Evolutionary conservation across 2,113 vertebrate genomes (phyloP).

Genomic region (Rhabdornis inornatus): DNA sequence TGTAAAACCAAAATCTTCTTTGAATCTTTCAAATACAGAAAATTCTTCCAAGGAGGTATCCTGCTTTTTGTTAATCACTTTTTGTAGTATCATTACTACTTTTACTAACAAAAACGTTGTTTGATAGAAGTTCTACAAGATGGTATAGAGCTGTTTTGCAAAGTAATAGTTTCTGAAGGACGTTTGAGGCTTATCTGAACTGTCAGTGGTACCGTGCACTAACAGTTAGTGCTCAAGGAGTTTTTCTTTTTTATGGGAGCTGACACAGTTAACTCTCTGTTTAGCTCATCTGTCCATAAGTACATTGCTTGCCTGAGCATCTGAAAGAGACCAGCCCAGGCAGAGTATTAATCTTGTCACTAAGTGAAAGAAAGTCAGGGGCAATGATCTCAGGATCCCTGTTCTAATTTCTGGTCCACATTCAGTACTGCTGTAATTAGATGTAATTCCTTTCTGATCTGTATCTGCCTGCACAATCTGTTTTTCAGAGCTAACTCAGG

Average conservation of each 20-base stretch:
- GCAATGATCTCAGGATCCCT: neutral
- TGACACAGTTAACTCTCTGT: constrained; percentile 20
- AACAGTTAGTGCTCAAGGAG: neutral
- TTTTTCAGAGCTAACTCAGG: constrained; percentile 1
- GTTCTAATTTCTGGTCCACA: constrained; percentile 17
- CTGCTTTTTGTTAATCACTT: neutral
- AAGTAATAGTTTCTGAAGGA: neutral
- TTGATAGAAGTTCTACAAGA: neutral
- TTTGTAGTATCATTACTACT: neutral
- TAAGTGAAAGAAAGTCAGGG: neutral
- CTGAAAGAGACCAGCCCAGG: neutral
- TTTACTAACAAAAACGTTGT: neutral
- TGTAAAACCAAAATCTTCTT: neutral
- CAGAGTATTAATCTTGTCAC: constrained; percentile 29
- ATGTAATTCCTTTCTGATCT: constrained; percentile 7
- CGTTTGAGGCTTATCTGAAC: neutral
- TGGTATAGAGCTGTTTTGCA: neutral
- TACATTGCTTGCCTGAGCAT: neutral
- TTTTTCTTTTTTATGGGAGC: neutral
- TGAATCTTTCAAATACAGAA: neutral
- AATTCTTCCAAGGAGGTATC: neutral
- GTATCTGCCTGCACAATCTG: constrained; percentile 25
- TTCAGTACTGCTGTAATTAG: constrained; percentile 9
- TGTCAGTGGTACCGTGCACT: neutral
- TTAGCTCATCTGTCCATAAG: neutral